Conservation (phyloP, 2,888 invertebrate genomes). For the Eristalis pertinax region DNA sequence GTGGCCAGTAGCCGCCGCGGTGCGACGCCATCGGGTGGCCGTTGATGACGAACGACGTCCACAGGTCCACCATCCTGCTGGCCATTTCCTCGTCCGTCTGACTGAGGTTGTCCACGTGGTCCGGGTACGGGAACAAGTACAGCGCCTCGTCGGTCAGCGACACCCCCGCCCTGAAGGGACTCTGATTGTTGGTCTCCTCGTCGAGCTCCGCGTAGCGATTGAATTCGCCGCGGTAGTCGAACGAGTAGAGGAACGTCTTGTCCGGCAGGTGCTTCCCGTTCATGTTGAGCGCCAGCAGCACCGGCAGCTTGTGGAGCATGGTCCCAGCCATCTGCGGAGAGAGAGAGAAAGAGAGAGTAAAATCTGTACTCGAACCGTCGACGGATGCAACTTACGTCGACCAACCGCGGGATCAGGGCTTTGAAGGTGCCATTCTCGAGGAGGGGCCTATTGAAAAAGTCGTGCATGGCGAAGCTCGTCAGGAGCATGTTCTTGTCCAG, state of each 20-base stretch:
- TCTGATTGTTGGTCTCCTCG: slow-evolving; percentile 80
- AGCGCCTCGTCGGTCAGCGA: slow-evolving; percentile 84
- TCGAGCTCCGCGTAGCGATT: slow-evolving; percentile 81
- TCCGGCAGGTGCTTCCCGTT: slow-evolving; percentile 79
- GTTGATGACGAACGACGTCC: slow-evolving; percentile 80
- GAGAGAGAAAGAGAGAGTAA: neutral
- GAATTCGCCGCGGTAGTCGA: slow-evolving; percentile 82
- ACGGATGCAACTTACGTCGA: slow-evolving; percentile 80
- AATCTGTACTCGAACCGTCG: no score
- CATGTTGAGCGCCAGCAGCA: slow-evolving; percentile 80
- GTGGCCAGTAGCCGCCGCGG: slow-evolving; percentile 79
- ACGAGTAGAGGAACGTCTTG: slow-evolving; percentile 82
- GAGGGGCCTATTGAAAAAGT: slow-evolving; percentile 80
- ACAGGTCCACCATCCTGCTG: slow-evolving; percentile 81
- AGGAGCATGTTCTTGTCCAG: slow-evolving; percentile 81
- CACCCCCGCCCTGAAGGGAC: slow-evolving; percentile 82
- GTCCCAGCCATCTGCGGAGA: slow-evolving; percentile 81
- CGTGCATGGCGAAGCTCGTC: slow-evolving; percentile 81
- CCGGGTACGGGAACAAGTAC: slow-evolving; percentile 82
- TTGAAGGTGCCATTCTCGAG: slow-evolving; percentile 81
- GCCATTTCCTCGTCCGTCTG: slow-evolving; percentile 80
- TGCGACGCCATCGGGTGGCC: slow-evolving; percentile 78
- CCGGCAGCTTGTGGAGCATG: slow-evolving; percentile 81
- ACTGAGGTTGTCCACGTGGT: slow-evolving; percentile 78
- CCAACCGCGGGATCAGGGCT: slow-evolving; percentile 81